phyloP scores from a whole-genome alignment of 2,888 invertebrate genomes.

The Conops quadrifasciatus region DNA sequence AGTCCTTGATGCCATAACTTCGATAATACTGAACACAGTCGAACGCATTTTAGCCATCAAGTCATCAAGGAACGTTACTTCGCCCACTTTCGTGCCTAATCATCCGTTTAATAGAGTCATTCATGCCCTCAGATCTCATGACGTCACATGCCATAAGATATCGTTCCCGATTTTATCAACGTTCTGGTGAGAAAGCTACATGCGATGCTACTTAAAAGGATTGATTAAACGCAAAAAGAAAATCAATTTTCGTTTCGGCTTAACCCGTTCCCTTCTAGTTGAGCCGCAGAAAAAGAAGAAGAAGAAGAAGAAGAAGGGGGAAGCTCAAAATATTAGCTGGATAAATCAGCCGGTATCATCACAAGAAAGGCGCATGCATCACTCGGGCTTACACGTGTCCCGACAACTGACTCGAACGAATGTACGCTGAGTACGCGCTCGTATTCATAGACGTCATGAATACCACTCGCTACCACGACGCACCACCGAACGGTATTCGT shows the following conservation, averaged over 20 bases:
- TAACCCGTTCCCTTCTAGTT: background rate
- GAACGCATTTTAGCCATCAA: too few species aligned
- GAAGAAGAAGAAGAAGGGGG: background rate
- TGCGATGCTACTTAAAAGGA: background rate
- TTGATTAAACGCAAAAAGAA: background rate
- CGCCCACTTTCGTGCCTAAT: too few species aligned
- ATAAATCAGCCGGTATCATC: conserved; percentile 25
- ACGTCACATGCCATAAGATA: too few species aligned
- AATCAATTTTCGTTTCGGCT: conserved; percentile 25
- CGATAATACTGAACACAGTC: too few species aligned
- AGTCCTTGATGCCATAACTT: too few species aligned
- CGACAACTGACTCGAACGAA: conserved; percentile 14
- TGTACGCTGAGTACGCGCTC: background rate
- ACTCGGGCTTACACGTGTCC: conserved; percentile 30
- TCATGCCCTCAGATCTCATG: too few species aligned
- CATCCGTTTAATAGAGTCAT: too few species aligned
- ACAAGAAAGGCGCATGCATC: conserved; percentile 29
- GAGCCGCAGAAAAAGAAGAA: background rate
- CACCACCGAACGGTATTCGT: background rate
- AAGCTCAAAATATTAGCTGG: conserved; percentile 17
- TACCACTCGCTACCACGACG: background rate
- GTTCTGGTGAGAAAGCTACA: background rate
- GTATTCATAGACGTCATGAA: conserved; percentile 1
- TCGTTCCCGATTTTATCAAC: background rate
- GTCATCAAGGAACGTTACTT: too few species aligned